Base-by-base conservation (phyloP, 2,113 vertebrate species). In the Podarcis cretensis region DNA sequence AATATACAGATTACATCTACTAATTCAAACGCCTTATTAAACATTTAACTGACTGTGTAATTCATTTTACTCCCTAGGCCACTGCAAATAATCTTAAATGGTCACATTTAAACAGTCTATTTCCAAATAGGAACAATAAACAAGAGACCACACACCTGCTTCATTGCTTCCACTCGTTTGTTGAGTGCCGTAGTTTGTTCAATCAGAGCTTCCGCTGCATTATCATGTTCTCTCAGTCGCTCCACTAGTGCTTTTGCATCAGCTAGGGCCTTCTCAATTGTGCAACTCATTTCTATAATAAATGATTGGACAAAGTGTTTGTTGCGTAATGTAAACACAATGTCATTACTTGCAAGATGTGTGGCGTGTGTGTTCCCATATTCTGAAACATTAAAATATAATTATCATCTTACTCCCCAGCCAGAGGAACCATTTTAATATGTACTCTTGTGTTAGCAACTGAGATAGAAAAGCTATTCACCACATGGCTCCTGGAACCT, bases 101-200 rank as follows among this genome's bases (percentile, higher is more conserved):
- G 37, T 0, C 18, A 2, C 16, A 2, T 35, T 85, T 27, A 90
- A 88, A 43, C 16, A 43, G 74, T 25, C 13, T 37, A 20, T 68
- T 93, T 87, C 83, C 87, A 79, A 23, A 76, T 14, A 35, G 68
- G n/a, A 27, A 65, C 25, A 63, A 63, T 80, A 23, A 35, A 89
- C 82, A 76, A 0, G 1, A 71, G 16, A 81, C 81, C 35, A 25
- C 93, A 84, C 87, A 99, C 99, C 98, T 99, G 98, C 91, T 99
- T 99, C 98, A 99, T 99, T 14, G 98, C 98, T 57, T 99, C 99
- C n/a, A 99, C 98, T 30, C 98, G 95, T 95, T 99, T 99, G 96
- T 98, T 99, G 71, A 99, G 98, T 2, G 97, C 97, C 0, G 98
- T 99, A 4, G 99, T 99, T 96, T 99, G 99, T 87, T 99, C 99